Evolutionary conservation across 64 coral and sea anemone species (phyloP).

Genomic region (Trachythela sp.): DNA sequence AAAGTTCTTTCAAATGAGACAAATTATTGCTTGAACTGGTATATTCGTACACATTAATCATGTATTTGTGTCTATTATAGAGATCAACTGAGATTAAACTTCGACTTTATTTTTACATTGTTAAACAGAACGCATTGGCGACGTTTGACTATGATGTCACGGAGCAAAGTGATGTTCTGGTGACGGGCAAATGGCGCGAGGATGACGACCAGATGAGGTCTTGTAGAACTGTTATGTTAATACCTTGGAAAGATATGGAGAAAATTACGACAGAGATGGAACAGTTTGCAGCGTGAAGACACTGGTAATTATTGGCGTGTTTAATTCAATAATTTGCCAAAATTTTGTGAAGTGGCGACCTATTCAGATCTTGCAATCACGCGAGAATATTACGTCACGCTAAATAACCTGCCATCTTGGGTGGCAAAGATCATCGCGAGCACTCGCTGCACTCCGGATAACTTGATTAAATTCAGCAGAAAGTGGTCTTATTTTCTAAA

Average conservation of each 20-base stretch:
- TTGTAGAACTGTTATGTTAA: background rate
- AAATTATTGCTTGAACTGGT: too few relatives aligned
- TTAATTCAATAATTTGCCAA: background rate
- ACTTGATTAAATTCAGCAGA: too few relatives aligned
- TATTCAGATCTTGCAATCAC: too few relatives aligned
- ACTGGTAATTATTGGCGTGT: background rate
- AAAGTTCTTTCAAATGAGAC: too few relatives aligned
- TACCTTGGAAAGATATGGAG: constrained; percentile 16
- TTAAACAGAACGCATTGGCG: background rate
- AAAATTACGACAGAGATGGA: background rate
- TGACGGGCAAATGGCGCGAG: background rate
- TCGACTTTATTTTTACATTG: background rate
- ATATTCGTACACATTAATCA: too few relatives aligned
- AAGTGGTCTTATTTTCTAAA: too few relatives aligned
- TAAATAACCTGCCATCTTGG: too few relatives aligned
- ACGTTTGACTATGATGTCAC: background rate
- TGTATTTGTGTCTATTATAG: too few relatives aligned
- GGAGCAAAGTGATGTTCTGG: background rate
- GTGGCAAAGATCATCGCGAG: too few relatives aligned
- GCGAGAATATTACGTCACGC: too few relatives aligned
- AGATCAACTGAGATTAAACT: background rate
- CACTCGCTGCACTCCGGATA: too few relatives aligned
- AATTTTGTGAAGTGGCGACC: too few relatives aligned
- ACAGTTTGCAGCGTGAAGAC: background rate
- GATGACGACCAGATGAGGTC: background rate